A percentile compares a stretch with the other conserved stretches of the same genome.
Conservation (phyloP, 2,888 invertebrate species). For the Campoplex capitator region DNA sequence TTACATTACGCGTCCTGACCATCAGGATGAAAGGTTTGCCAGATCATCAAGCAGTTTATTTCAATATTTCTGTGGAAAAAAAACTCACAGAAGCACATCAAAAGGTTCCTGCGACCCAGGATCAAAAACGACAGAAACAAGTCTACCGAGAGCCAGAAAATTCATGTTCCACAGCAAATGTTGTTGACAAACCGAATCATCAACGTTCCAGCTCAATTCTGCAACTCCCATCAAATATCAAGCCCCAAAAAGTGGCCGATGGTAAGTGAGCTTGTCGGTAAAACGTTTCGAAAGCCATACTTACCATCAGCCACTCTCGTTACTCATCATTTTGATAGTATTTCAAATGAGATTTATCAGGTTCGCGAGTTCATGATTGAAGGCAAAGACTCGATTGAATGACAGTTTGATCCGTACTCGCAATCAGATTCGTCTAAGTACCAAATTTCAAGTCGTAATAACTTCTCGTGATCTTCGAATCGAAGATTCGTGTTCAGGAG, state of each 20-base stretch:
- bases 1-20: neutral
- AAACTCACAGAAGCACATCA: neutral
- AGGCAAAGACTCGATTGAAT: neutral
- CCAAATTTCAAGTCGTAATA: neutral
- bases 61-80: neutral
- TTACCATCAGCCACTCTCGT: neutral
- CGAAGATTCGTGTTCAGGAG: neutral
- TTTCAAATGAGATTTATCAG: neutral
- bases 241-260: neutral
- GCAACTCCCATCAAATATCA: neutral
- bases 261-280: neutral
- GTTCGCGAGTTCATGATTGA: neutral
- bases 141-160: neutral
- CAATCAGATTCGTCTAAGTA: no score
- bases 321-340: neutral
- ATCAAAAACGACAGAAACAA: neutral
- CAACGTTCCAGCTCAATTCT: neutral
- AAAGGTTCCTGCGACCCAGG: neutral
- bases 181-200: neutral
- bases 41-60: neutral
- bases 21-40: neutral
- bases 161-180: neutral
- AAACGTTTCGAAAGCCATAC: neutral
- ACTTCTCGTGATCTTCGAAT: neutral
- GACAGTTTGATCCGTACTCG: no score